phyloP scores from a whole-genome alignment of 2,113 vertebrate genomes.

The Antechinus flavipes region DNA sequence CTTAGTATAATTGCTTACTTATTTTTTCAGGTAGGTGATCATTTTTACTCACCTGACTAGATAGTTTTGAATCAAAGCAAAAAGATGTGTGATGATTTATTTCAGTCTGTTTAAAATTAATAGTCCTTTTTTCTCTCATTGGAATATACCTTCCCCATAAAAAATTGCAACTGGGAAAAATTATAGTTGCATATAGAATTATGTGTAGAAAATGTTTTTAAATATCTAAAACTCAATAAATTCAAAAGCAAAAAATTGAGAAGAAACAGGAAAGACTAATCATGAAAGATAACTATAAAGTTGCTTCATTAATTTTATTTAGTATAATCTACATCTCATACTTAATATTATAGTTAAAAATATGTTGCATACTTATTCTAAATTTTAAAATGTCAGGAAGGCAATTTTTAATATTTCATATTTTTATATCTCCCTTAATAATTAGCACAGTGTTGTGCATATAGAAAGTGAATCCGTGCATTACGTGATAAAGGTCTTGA shows the following conservation, averaged over 20 bases:
- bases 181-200: neutral
- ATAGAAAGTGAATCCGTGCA: neutral
- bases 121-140: neutral
- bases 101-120: neutral
- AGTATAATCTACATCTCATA: neutral
- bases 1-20: neutral
- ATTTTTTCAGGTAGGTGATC: neutral
- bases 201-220: neutral
- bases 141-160: neutral
- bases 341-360: neutral
- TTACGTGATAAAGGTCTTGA: neutral
- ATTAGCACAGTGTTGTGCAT: neutral
- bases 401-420: neutral
- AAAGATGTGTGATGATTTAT: neutral
- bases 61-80: neutral
- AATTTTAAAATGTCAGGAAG: neutral
- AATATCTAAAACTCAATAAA: neutral
- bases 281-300: neutral
- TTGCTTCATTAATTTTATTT: neutral
- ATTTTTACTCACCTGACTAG: neutral
- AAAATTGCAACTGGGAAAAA: neutral
- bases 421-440: neutral
- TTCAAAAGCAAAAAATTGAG: neutral
- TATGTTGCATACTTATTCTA: neutral
- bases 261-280: neutral